Conservation (phyloP, 2,113 vertebrate species). For the Amblyopsis rosae region DNA sequence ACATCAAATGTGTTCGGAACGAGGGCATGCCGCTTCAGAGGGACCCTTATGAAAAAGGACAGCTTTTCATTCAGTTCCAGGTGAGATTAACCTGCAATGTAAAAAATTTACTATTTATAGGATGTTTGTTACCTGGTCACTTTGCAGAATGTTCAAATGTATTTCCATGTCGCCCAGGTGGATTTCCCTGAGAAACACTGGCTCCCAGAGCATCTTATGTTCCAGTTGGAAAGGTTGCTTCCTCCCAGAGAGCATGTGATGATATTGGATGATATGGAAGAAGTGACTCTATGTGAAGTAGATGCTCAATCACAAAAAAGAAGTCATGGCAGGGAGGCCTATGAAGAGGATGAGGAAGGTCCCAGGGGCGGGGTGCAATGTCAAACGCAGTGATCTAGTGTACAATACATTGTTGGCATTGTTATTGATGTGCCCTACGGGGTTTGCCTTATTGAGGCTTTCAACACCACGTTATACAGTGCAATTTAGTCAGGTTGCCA, state of each 20-base stretch:
- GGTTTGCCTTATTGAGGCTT: not conserved
- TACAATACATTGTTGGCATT: not conserved
- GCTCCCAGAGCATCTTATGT: slow-evolving; percentile 85
- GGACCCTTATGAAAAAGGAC: slow-evolving; percentile 86
- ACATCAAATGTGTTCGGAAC: slow-evolving; percentile 81
- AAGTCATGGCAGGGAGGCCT: slow-evolving; percentile 78
- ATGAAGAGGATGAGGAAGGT: slow-evolving; percentile 84
- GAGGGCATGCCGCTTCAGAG: slow-evolving; percentile 94
- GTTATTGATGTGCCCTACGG: not conserved
- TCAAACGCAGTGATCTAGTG: slow-evolving; percentile 80
- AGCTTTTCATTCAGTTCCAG: slow-evolving; percentile 86
- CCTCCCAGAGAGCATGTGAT: slow-evolving; percentile 84
- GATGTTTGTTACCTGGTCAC: not conserved
- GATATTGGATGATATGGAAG: slow-evolving; percentile 91
- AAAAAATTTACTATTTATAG: not conserved
- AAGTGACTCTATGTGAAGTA: slow-evolving; percentile 87
- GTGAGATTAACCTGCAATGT: slow-evolving; percentile 69
- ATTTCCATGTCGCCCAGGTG: slow-evolving; percentile 72
- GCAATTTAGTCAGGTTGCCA: not conserved
- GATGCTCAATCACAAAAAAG: slow-evolving; percentile 73
- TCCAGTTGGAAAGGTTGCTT: slow-evolving; percentile 86
- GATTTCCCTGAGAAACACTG: slow-evolving; percentile 89
- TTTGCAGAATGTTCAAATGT: not conserved
- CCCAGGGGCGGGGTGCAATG: slow-evolving; percentile 87
- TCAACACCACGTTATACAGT: no score